Conservation (phyloP, 2,888 invertebrate genomes). For the Diaperis boleti region DNA sequence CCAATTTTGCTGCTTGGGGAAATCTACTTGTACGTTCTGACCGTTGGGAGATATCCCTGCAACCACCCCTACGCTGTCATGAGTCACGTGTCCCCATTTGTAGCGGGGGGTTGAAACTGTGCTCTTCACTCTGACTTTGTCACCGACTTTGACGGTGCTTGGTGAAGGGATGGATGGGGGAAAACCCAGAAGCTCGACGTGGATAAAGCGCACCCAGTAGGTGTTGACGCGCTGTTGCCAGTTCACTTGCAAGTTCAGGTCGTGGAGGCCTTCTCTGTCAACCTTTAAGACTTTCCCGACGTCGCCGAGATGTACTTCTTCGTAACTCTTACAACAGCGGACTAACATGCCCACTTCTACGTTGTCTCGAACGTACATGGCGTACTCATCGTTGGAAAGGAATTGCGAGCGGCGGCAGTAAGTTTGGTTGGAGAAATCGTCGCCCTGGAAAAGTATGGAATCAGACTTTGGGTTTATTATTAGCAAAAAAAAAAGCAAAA, state of each 20-base stretch:
- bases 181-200: constrained; percentile 85
- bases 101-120: constrained; percentile 85
- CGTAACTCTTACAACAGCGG: constrained; percentile 90
- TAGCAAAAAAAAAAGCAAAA: too few relatives aligned
- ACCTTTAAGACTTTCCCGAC: constrained; percentile 92
- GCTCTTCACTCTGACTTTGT: constrained; percentile 86
- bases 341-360: constrained; percentile 92
- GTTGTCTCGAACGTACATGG: constrained; percentile 89
- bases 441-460: constrained; percentile 40
- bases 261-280: constrained; percentile 91
- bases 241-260: constrained; percentile 90
- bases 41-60: constrained; percentile 82
- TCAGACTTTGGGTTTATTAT: too few relatives aligned
- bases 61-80: constrained; percentile 84
- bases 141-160: constrained; percentile 81
- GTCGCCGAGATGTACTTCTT: constrained; percentile 91
- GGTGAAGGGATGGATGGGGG: constrained; percentile 75
- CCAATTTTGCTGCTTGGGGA: constrained; percentile 92
- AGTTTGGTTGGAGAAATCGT: constrained; percentile 47
- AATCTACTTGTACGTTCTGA: constrained; percentile 89
- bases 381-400: constrained; percentile 90
- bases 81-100: constrained; percentile 92
- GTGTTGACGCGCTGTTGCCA: constrained; percentile 85
- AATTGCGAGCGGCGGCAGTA: constrained; percentile 76
- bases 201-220: constrained; percentile 87